phyloP scores from a whole-genome alignment of 2,113 vertebrate species.

The Laterallus jamaicensis region DNA sequence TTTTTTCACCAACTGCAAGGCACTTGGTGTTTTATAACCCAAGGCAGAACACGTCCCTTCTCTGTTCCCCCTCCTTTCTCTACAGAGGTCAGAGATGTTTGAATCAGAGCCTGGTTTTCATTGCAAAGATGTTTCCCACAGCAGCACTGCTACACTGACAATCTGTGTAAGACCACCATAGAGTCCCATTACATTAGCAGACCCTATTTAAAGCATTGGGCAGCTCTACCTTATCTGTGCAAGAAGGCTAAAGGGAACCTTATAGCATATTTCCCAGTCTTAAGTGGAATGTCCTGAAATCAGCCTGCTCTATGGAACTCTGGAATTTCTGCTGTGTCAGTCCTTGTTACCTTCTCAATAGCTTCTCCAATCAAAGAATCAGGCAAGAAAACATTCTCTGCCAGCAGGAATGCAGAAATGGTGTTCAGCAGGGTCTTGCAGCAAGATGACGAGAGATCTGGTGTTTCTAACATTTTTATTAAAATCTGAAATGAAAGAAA shows the following conservation, averaged over 20 bases:
- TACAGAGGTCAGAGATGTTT: background rate
- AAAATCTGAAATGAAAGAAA: conserved; percentile 75
- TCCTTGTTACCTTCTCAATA: conserved; percentile 82
- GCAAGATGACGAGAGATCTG: conserved; percentile 77
- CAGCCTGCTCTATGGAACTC: background rate
- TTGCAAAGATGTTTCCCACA: background rate
- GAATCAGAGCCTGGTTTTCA: background rate
- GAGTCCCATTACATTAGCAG: background rate
- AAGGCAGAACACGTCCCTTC: background rate
- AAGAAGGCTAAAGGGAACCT: background rate
- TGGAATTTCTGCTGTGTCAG: background rate
- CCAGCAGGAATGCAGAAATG: conserved; percentile 84
- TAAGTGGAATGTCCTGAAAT: background rate
- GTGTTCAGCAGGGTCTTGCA: conserved; percentile 80
- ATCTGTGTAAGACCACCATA: background rate
- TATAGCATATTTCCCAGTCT: background rate
- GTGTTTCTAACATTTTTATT: conserved; percentile 74
- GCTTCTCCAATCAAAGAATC: conserved; percentile 76
- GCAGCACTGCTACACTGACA: background rate
- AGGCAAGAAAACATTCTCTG: conserved; percentile 82
- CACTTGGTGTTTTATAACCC: background rate
- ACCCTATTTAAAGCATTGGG: background rate
- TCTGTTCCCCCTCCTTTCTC: background rate
- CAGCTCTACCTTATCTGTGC: background rate
- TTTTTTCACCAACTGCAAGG: background rate